Evolutionary conservation across 2,888 invertebrate genomes (phyloP).

Genomic region (Ariolimax columbianus): DNA sequence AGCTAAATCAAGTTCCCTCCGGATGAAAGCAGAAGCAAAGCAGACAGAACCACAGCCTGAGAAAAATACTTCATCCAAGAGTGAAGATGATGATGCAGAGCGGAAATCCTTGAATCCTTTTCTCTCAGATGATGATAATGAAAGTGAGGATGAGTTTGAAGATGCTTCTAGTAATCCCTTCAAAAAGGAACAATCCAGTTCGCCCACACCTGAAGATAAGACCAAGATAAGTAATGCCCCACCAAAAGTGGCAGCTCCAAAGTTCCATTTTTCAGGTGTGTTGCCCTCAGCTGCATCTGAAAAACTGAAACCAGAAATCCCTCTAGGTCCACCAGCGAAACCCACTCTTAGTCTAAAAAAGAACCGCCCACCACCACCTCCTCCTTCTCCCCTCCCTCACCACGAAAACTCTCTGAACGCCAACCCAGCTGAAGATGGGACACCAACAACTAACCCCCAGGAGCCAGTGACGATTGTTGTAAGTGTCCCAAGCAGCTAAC

Average conservation of each 20-base stretch:
- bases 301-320: constrained; percentile 2
- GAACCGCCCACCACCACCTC: constrained; percentile 48
- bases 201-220: constrained; percentile 2
- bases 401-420: constrained; percentile 15
- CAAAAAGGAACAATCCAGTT: background rate
- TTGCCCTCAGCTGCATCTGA: constrained; percentile 17
- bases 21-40: constrained; percentile 38
- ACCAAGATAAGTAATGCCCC: background rate
- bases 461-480: constrained; percentile 53
- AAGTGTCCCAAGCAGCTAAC: constrained; percentile 48
- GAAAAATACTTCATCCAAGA: background rate
- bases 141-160: constrained; percentile 52
- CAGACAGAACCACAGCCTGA: background rate
- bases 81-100: background rate
- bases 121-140: constrained; percentile 53
- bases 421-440: constrained; percentile 16
- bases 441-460: constrained; percentile 3
- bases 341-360: constrained; percentile 35
- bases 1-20: constrained; percentile 44
- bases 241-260: constrained; percentile 45
- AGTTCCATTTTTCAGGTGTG: constrained; percentile 44
- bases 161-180: constrained; percentile 21
- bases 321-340: constrained; percentile 11
- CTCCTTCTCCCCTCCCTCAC: constrained; percentile 54
- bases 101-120: constrained; percentile 43